Evolutionary conservation across 2,113 vertebrate genomes (phyloP), one percentile per base, ranked within the genome.

Genomic region (Neotoma lepida): DNA sequence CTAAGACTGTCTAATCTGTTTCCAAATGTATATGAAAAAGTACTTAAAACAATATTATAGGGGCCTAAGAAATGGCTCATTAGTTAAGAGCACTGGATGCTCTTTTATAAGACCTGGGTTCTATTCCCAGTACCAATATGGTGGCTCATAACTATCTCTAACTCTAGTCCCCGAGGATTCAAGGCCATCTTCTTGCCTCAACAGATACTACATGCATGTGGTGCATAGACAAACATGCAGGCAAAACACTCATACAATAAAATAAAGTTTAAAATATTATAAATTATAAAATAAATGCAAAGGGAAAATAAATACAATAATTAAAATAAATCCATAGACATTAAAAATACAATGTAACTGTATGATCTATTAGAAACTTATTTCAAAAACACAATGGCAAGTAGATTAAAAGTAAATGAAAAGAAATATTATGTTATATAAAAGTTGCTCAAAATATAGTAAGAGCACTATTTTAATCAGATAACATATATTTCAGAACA

Each of bases 401-500:
- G 56, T 44, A 84, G 17, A 63, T 63, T 84, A 63, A 63, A 61
- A 82, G n/a, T 82, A 61, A 84, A 82, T 39, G 12, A 76, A 77
- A 77, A 49, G 74, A 77, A 77, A 77, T 15, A 58, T 13, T 58
- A 30, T 18, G 39, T 44, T 84, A 84, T 63, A 41, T 39, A 84
- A 63, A 33, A 24, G 1, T 61, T 44, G 7, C 26, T 84, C 39
- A 84, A 82, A 84, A 44, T 63, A 84, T 41, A 84, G 6, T 41
- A 61, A 61, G 81, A 44, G 28, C 7, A 13, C 46, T 86, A 54
- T 39, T 76, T 68, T 86, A 95, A 70, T 54, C 13, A 94, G 49
- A 78, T 88, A 88, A 61, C 66, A 54, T 66, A 90, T 49, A 90
- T 51, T 77, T 88, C 58, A 87, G 33, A 95, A 71, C 64, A 88